A percentile compares a stretch with the other conserved stretches of the same genome.
Evolutionary conservation across 2,113 vertebrate genomes (phyloP).

Genomic region (Zosterops pallidus): DNA sequence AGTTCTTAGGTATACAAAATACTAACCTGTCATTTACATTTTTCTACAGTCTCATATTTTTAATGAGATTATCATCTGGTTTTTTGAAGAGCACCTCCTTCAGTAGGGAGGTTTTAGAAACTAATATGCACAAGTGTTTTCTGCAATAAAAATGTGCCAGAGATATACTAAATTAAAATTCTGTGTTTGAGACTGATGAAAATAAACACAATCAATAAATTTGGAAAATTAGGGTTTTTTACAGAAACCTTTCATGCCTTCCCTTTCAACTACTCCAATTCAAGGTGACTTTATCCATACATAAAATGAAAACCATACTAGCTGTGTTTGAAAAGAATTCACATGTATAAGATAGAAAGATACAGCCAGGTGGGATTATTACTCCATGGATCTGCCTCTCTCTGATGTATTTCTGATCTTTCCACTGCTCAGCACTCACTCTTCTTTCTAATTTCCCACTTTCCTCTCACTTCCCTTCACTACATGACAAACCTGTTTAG

Average conservation of each 20-base stretch:
- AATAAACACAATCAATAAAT: background rate
- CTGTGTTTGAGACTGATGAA: background rate
- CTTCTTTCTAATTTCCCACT: background rate
- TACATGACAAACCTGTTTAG: background rate
- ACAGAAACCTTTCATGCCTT: background rate
- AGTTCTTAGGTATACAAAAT: background rate
- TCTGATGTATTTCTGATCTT: background rate
- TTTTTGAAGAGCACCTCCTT: background rate
- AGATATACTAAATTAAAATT: background rate
- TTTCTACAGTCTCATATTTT: background rate
- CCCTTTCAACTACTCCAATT: background rate
- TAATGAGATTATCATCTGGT: background rate
- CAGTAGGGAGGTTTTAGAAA: background rate
- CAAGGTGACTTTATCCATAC: background rate
- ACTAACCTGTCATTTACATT: background rate
- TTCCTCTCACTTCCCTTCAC: background rate
- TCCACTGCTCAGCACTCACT: background rate
- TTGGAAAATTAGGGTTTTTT: background rate
- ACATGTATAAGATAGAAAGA: background rate
- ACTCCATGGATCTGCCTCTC: background rate
- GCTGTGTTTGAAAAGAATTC: background rate
- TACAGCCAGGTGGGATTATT: background rate
- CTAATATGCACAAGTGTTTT: background rate
- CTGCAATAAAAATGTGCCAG: background rate
- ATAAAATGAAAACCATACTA: background rate